phyloP scores from a whole-genome alignment of 2,888 invertebrate genomes.

The Iphiclides podalirius region DNA sequence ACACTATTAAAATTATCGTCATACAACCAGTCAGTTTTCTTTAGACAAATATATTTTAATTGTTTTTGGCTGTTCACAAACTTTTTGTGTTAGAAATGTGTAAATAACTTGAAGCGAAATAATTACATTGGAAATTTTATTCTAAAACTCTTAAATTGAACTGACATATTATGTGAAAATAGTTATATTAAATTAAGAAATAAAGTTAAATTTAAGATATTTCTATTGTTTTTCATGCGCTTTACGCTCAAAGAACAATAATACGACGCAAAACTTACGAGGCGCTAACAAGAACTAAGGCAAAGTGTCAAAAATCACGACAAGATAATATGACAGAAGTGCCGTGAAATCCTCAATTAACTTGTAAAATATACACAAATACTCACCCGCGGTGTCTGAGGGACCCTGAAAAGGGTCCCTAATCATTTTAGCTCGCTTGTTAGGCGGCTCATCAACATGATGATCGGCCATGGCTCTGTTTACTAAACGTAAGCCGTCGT shows the following conservation, averaged over 20 bases:
- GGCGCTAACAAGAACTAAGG: slow-evolving; percentile 70
- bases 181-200: slow-evolving; percentile 21
- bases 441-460: slow-evolving; percentile 96
- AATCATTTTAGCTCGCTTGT: slow-evolving; percentile 96
- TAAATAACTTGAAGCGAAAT: neutral
- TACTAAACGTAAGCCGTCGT: slow-evolving; percentile 84
- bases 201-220: slow-evolving; percentile 15
- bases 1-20: too few relatives aligned
- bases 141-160: slow-evolving; percentile 19
- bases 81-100: slow-evolving; percentile 1
- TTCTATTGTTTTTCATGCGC: slow-evolving; percentile 27
- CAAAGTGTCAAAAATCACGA: slow-evolving; percentile 72
- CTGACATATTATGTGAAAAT: neutral
- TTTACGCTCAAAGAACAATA: slow-evolving; percentile 47
- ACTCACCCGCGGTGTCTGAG: slow-evolving; percentile 89
- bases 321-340: slow-evolving; percentile 71
- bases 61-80: neutral
- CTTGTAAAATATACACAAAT: slow-evolving; percentile 58
- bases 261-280: slow-evolving; percentile 75
- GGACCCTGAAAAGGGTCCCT: slow-evolving; percentile 90
- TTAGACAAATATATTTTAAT: neutral
- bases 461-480: slow-evolving; percentile 95
- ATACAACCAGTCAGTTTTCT: too few relatives aligned
- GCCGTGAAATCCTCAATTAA: slow-evolving; percentile 56
- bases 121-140: neutral